phyloP scores from a whole-genome alignment of 2,888 invertebrate species.

The Rhamnusium bicolor region DNA sequence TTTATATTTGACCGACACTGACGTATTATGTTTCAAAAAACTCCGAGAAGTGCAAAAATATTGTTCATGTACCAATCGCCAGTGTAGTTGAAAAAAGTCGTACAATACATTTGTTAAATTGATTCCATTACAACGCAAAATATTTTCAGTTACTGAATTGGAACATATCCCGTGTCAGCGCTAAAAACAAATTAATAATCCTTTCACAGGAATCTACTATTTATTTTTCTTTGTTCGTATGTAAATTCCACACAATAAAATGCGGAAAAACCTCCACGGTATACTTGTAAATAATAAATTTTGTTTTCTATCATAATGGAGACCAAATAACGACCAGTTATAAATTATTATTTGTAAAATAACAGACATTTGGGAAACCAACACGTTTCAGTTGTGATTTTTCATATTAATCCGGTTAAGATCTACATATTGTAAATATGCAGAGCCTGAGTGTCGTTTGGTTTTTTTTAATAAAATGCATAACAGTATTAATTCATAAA shows the following conservation, averaged over 20 bases:
- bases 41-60: not conserved
- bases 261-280: not conserved
- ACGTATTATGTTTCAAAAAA: not conserved
- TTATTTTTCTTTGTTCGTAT: constrained; percentile 5
- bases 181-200: constrained; percentile 13
- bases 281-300: constrained; percentile 10
- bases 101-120: not conserved
- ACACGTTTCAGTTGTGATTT: not conserved
- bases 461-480: too few relatives aligned
- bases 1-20: too few relatives aligned
- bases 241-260: not conserved
- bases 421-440: too few relatives aligned
- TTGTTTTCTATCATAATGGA: not conserved
- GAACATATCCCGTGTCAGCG: constrained; percentile 4
- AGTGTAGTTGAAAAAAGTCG: not conserved
- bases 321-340: not conserved
- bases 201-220: not conserved
- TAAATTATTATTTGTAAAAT: not conserved
- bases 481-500: too few relatives aligned
- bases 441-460: too few relatives aligned
- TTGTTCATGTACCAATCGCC: not conserved
- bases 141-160: not conserved
- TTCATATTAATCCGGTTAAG: too few relatives aligned
- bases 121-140: constrained; percentile 9
- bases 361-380: not conserved